phyloP scores from a whole-genome alignment of 1,140 invertebrate species.

The Drosophila kurseongensis region DNA sequence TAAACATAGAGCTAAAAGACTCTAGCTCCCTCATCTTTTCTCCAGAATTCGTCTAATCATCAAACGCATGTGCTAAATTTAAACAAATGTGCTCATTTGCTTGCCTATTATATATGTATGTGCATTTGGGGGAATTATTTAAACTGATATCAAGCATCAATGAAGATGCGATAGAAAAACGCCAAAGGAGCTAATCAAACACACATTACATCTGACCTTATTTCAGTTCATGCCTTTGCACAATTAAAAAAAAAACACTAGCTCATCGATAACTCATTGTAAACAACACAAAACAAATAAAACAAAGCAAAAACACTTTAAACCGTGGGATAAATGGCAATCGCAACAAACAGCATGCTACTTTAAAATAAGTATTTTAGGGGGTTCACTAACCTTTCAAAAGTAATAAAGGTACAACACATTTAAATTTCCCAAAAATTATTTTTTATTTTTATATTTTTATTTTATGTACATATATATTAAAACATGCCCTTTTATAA shows the following conservation, averaged over 20 bases:
- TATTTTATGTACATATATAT: too few species aligned
- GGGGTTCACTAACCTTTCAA: too few species aligned
- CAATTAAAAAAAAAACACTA: slow-evolving; percentile 14
- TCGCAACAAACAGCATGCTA: not conserved
- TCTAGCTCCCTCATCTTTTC: slow-evolving; percentile 5
- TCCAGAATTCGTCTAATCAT: slow-evolving; percentile 58
- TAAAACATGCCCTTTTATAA: too few species aligned
- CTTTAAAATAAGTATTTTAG: too few species aligned
- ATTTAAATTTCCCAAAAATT: too few species aligned
- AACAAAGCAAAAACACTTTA: slow-evolving; percentile 22
- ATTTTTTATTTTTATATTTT: too few species aligned
- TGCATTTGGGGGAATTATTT: slow-evolving; percentile 7
- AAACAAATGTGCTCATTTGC: slow-evolving; percentile 65
- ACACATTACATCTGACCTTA: slow-evolving; percentile 23
- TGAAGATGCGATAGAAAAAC: slow-evolving; percentile 2
- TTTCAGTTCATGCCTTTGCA: slow-evolving; percentile 26
- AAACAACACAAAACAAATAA: slow-evolving; percentile 42
- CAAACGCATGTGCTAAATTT: slow-evolving; percentile 75
- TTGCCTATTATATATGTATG: slow-evolving; percentile 13
- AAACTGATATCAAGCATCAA: not conserved
- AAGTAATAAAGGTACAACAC: too few species aligned
- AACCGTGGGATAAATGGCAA: not conserved
- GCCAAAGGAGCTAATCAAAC: not conserved
- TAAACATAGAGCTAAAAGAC: slow-evolving; percentile 11
- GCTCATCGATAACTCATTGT: slow-evolving; percentile 16